Evolutionary conservation across 2,888 invertebrate species (phyloP).

Genomic region (Torymus tubicola): DNA sequence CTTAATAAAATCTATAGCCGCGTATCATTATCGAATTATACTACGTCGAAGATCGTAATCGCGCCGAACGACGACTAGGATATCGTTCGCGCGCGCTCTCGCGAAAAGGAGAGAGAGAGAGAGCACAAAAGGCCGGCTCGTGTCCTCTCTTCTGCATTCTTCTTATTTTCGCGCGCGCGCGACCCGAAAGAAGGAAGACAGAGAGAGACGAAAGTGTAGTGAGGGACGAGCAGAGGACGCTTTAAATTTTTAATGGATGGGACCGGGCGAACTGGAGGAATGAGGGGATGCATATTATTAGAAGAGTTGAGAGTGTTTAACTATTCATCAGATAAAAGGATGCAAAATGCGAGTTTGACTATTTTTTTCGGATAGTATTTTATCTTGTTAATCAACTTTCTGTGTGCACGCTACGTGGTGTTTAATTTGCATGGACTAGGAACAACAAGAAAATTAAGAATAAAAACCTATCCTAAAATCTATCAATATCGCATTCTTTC

Average conservation of each 20-base stretch:
- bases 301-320: constrained; percentile 6
- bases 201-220: neutral
- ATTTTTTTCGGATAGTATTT: neutral
- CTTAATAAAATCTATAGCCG: constrained; percentile 70
- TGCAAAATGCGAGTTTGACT: constrained; percentile 5
- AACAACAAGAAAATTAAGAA: no score
- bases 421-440: neutral
- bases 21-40: constrained; percentile 75
- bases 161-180: neutral
- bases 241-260: constrained; percentile 51
- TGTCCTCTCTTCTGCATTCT: constrained; percentile 37
- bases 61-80: constrained; percentile 56
- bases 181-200: neutral
- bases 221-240: constrained; percentile 19
- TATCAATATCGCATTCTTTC: no score
- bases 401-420: neutral
- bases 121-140: no score
- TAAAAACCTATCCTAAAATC: no score
- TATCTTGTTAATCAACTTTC: constrained; percentile 32
- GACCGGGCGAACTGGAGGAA: constrained; percentile 7
- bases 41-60: constrained; percentile 73
- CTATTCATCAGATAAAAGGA: constrained; percentile 47
- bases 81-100: constrained; percentile 60
- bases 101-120: no score
- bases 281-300: constrained; percentile 55